Conservation (phyloP, 2,888 invertebrate genomes). For the Norana najaformis region DNA sequence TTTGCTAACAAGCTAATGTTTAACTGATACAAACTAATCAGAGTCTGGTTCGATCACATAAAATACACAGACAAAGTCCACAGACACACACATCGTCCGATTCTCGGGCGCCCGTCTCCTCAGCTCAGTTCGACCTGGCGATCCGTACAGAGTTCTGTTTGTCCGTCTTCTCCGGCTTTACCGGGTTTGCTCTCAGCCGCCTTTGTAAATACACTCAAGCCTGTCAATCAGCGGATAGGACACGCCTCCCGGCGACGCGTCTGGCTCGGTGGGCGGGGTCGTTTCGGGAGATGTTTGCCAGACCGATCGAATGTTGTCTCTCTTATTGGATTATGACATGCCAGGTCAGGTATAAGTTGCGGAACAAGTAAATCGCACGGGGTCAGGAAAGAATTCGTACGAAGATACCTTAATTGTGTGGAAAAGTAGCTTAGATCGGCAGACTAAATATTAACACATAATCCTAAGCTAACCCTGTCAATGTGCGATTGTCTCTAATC, state of each 20-base stretch:
- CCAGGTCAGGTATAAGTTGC: background rate
- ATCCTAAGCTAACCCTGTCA: background rate
- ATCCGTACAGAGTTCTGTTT: conserved; percentile 6
- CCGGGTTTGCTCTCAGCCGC: background rate
- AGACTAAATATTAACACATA: background rate
- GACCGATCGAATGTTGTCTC: conserved; percentile 9
- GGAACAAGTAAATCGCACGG: background rate
- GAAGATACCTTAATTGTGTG: background rate
- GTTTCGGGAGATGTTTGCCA: background rate
- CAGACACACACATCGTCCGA: background rate
- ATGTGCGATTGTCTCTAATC: background rate
- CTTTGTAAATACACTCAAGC: conserved; percentile 22
- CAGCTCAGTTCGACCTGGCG: background rate
- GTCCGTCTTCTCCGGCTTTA: background rate
- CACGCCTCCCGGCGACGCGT: background rate
- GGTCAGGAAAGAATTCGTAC: background rate
- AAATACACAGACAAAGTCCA: conserved; percentile 15
- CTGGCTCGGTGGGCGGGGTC: background rate
- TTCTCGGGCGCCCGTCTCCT: background rate
- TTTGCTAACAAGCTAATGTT: conserved; percentile 26
- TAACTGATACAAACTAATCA: conserved; percentile 26
- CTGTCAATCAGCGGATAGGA: background rate
- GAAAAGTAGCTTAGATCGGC: background rate
- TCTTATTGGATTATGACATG: conserved; percentile 20
- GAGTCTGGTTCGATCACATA: conserved; percentile 18